Conservation (phyloP, 2,888 invertebrate genomes). For the Oscheius sp. region DNA sequence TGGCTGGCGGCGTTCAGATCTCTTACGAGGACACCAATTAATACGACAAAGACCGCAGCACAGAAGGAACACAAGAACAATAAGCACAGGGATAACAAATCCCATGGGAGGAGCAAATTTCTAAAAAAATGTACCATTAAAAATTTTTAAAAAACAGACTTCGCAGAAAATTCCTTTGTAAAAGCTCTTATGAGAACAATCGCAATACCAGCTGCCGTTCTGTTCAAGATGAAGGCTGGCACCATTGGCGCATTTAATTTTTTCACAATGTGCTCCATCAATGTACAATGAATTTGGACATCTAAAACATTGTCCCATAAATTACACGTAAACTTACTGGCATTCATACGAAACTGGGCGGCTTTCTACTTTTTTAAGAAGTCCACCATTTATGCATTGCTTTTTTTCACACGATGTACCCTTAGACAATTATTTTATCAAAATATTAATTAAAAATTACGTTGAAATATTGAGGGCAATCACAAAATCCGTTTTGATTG, state of each 20-base stretch:
- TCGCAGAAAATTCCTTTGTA: slow-evolving; percentile 50
- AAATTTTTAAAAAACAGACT: slow-evolving; percentile 15
- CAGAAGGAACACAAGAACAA: slow-evolving; percentile 51
- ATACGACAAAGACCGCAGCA: slow-evolving; percentile 66
- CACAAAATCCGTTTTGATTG: slow-evolving; percentile 53
- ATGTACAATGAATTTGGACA: slow-evolving; percentile 65
- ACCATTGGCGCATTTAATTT: slow-evolving; percentile 58
- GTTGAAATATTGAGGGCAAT: slow-evolving; percentile 54
- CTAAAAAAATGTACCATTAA: slow-evolving; percentile 1
- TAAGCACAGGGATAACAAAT: slow-evolving; percentile 4
- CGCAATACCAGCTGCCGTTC: slow-evolving; percentile 53
- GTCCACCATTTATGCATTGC: slow-evolving; percentile 58
- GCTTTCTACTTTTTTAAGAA: slow-evolving; percentile 35
- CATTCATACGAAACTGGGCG: slow-evolving; percentile 33
- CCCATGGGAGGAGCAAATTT: slow-evolving; percentile 34
- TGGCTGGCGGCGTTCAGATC: neutral
- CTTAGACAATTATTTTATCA: neutral
- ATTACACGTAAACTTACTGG: slow-evolving; percentile 30
- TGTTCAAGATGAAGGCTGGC: slow-evolving; percentile 46
- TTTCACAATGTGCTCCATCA: slow-evolving; percentile 66
- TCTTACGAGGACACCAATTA: slow-evolving; percentile 62
- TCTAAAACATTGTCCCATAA: slow-evolving; percentile 34
- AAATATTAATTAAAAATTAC: slow-evolving; percentile 36
- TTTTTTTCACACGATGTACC: slow-evolving; percentile 61
- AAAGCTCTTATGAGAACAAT: slow-evolving; percentile 58